phyloP scores from a whole-genome alignment of 2,888 invertebrate species.

The Temnothorax rugatulus region DNA sequence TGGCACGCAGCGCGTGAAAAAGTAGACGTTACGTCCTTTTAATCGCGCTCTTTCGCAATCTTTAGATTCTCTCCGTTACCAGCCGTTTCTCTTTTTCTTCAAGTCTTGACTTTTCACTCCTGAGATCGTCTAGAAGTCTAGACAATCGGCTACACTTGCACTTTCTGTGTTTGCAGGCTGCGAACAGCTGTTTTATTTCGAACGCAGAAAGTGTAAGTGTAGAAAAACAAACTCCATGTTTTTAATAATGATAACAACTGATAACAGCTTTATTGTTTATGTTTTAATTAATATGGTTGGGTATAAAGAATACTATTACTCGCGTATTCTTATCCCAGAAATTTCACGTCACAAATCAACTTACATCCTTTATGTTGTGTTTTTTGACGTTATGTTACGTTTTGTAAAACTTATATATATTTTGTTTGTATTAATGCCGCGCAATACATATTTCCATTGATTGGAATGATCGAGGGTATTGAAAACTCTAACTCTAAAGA shows the following conservation, averaged over 20 bases:
- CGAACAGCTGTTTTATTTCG: neutral
- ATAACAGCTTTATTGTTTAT: neutral
- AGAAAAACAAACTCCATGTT: neutral
- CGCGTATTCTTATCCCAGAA: too few relatives aligned
- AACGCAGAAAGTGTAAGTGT: neutral
- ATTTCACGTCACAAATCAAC: neutral
- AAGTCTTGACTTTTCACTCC: too few relatives aligned
- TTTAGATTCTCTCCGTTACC: neutral
- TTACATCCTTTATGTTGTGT: neutral
- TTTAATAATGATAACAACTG: neutral
- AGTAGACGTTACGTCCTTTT: neutral
- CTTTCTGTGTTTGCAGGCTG: too few relatives aligned
- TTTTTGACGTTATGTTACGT: neutral
- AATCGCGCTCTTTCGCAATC: neutral
- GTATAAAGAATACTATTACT: neutral
- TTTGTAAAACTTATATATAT: neutral
- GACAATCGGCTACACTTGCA: too few relatives aligned
- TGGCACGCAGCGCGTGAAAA: neutral
- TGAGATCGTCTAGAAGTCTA: too few relatives aligned
- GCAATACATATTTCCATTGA: neutral
- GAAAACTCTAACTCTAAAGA: neutral
- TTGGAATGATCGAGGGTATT: neutral
- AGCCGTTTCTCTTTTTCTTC: too few relatives aligned
- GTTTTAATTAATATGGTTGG: neutral
- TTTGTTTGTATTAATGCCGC: neutral